Base-by-base conservation (phyloP, 37 sponge, comb jelly and placozoan genomes). In the Axinella damicornis region DNA sequence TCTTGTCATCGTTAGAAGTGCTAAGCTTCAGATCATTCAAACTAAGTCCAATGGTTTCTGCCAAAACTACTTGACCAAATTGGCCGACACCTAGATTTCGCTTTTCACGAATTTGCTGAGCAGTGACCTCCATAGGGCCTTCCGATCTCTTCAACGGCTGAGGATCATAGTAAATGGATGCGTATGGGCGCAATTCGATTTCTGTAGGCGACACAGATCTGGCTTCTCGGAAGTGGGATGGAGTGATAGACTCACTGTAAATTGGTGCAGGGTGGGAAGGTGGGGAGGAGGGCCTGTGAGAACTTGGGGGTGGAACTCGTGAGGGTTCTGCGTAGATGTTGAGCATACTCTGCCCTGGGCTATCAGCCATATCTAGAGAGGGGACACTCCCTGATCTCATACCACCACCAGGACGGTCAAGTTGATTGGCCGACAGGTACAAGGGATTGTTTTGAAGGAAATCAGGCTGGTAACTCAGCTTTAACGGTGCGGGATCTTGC, bases 41-140 rank as follows among this genome's bases (percentile, higher is more conserved):
- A 57, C 90, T 93, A 32, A 89, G 61, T 12, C 83, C 79, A n/a
- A 86, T 73, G 32, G 90, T 85, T 58, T 89, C 86, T 28, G 90
- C 94, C 24, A 93, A 75, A 30, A 85, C 69, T 0, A 93, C 94
- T 52, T 77, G 69, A 18, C 94, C 94, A 89, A 93, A 93, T 74
- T 93, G 94, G 2, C 94, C 94, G 19, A 84, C 41, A 20, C 91
- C 91, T 15, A 90, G 69, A 11, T 74, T 60, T 13, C 62, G 20
- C 12, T 76, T 30, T 58, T 85, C 86, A 22, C 35, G 62, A 18
- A 93, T 72, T 27, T 89, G 62, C 32, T 68, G 36, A 25, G 63
- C 32, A 0, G 53, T 41, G 1, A 93, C 82, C 28, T 81, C 78
- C 19, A 84, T 52, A 1, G 81, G 91, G 1, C 63, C 76, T 39